Percentiles rank a stretch among this genome's conserved stretches.
phyloP scores from a whole-genome alignment of 2,113 vertebrate species.

The Periophthalmus modestus region DNA sequence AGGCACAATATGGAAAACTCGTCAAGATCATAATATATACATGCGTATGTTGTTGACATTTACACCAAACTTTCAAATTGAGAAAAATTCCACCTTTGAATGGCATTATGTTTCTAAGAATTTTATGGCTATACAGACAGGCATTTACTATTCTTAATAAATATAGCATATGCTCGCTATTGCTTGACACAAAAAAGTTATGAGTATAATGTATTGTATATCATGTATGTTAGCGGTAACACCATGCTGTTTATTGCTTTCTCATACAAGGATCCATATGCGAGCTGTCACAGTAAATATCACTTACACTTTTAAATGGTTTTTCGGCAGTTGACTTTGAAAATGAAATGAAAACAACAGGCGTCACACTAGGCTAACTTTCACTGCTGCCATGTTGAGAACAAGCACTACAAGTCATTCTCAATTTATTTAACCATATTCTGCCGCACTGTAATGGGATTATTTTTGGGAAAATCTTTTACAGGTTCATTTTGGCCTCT shows the following conservation, averaged over 20 bases:
- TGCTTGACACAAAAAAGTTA: constrained; percentile 6
- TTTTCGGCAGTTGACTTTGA: neutral
- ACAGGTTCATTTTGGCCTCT: constrained; percentile 18
- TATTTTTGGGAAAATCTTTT: constrained; percentile 27
- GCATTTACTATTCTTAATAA: neutral
- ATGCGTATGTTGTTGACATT: neutral
- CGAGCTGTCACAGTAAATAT: neutral
- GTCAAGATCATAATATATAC: neutral
- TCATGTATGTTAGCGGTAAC: neutral
- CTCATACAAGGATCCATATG: constrained; percentile 10
- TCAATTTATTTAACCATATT: constrained; percentile 21
- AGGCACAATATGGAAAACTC: neutral
- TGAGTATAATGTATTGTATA: constrained; percentile 6
- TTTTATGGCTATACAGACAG: constrained; percentile 32
- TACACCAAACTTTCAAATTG: neutral
- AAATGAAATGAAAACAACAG: constrained; percentile 8
- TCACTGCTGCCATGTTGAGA: constrained; percentile 1
- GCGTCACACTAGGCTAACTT: constrained; percentile 18
- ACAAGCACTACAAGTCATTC: constrained; percentile 10
- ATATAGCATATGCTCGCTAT: neutral
- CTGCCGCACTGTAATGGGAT: constrained; percentile 9
- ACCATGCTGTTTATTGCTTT: constrained; percentile 18
- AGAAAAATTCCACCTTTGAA: neutral
- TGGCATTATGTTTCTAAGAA: neutral
- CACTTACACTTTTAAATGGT: constrained; percentile 12